Evolutionary conservation across 53 echinoderm and acorn worm species (phyloP).

Genomic region (Echinarachnius parma): DNA sequence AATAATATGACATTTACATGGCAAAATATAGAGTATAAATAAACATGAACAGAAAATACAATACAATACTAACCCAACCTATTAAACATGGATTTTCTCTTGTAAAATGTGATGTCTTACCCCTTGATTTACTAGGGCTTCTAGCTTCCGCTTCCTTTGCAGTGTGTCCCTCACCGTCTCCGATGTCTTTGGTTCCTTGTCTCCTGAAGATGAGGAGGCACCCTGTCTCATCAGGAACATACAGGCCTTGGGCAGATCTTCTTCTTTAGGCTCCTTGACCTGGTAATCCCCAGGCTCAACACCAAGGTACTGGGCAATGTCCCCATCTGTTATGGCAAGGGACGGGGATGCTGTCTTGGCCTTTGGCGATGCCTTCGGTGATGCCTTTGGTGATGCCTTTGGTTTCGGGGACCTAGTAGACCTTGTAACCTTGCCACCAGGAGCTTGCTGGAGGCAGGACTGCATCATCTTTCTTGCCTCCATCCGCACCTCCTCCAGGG

Average conservation of each 20-base stretch:
- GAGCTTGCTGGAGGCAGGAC: neutral
- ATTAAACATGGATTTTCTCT: no score
- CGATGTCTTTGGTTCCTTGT: neutral
- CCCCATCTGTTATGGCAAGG: conserved; percentile 41
- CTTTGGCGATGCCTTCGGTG: neutral
- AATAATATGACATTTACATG: no score
- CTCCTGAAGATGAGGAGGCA: neutral
- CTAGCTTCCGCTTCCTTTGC: conserved; percentile 21
- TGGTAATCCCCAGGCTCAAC: conserved; percentile 56
- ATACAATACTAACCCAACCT: no score
- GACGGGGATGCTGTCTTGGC: neutral
- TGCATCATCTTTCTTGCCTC: conserved; percentile 35
- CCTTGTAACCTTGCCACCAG: neutral
- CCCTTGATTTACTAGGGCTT: neutral
- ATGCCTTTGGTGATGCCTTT: no score
- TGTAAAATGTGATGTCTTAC: no score
- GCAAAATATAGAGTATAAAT: no score
- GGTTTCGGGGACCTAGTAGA: no score
- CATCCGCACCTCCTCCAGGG: neutral
- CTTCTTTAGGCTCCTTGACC: conserved; percentile 45
- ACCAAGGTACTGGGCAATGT: conserved; percentile 51
- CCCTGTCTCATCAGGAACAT: conserved; percentile 19
- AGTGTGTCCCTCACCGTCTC: conserved; percentile 2
- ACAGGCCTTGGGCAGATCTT: conserved; percentile 6
- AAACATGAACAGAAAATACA: no score